Percentiles rank a stretch among this genome's conserved stretches.
Conservation (phyloP, 2,888 invertebrate genomes). For the Parnassius glacialis region DNA sequence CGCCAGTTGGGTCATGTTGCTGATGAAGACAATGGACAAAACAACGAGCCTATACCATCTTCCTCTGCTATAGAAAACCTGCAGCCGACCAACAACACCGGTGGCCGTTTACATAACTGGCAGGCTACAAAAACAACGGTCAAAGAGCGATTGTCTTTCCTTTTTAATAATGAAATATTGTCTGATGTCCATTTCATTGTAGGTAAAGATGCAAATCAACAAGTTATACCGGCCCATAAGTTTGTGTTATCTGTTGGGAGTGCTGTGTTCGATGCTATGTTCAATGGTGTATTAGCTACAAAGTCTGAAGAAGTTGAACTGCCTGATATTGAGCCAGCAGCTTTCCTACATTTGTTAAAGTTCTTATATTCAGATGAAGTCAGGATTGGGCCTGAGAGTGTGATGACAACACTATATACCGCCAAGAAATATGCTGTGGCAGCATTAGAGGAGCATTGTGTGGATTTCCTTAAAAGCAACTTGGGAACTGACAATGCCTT, state of each 20-base stretch:
- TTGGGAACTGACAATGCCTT: constrained; percentile 92
- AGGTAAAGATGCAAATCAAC: constrained; percentile 84
- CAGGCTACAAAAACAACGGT: constrained; percentile 88
- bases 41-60: constrained; percentile 54
- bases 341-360: constrained; percentile 87
- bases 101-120: constrained; percentile 82
- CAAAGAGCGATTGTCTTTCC: constrained; percentile 86
- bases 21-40: constrained; percentile 59
- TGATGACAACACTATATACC: constrained; percentile 92
- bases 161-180: constrained; percentile 75
- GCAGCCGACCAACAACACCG: constrained; percentile 65
- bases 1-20: constrained; percentile 51
- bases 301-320: constrained; percentile 87
- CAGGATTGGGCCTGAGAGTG: constrained; percentile 90
- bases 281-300: constrained; percentile 87
- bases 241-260: constrained; percentile 91
- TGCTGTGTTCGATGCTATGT: constrained; percentile 93
- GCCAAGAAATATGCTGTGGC: constrained; percentile 94
- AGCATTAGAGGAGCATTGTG: constrained; percentile 90
- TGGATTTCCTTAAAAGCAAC: constrained; percentile 87
- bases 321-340: constrained; percentile 91
- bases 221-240: constrained; percentile 89
- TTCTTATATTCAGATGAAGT: constrained; percentile 91
- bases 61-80: constrained; percentile 61
- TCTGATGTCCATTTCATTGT: constrained; percentile 90